These are phyloP conservation scores for Chamaetylas fuelleborni DNA, from an alignment of 2,113 vertebrate genomes.

Conservation along the genomic window DNA sequence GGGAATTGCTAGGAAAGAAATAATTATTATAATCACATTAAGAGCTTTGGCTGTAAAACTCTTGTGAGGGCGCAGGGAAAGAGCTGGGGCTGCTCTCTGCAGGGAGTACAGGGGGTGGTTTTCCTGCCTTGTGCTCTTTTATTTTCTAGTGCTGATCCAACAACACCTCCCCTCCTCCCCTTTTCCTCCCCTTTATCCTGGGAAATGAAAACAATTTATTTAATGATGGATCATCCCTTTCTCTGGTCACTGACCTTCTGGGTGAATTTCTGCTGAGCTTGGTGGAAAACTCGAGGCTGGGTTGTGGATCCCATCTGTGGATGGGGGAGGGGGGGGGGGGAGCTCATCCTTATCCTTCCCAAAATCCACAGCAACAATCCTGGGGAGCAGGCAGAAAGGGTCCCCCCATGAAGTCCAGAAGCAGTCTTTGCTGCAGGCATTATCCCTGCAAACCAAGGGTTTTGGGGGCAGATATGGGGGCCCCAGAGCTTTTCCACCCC, in stretches of 20 bases:
- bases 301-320: slow-evolving; percentile 69
- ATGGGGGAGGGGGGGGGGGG: slow-evolving; percentile 34
- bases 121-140: slow-evolving; percentile 11
- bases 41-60: slow-evolving; percentile 72
- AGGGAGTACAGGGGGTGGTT: not conserved
- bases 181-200: slow-evolving; percentile 59
- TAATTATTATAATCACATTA: slow-evolving; percentile 76
- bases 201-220: slow-evolving; percentile 72
- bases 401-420: not conserved
- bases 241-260: slow-evolving; percentile 76
- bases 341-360: slow-evolving; percentile 53
- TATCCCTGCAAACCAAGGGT: fast-evolving
- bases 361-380: slow-evolving; percentile 68
- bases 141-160: slow-evolving; percentile 36
- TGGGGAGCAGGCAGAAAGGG: not conserved
- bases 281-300: slow-evolving; percentile 66
- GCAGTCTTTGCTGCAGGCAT: not conserved
- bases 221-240: slow-evolving; percentile 66
- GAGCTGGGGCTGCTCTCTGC: not conserved
- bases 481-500: not conserved
- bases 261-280: slow-evolving; percentile 77
- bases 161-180: not conserved
- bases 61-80: not conserved
- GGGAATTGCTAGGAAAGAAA: slow-evolving; percentile 65
- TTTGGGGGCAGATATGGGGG: not conserved